phyloP scores from a whole-genome alignment of 2,113 vertebrate species.

The Taxidea taxus region DNA sequence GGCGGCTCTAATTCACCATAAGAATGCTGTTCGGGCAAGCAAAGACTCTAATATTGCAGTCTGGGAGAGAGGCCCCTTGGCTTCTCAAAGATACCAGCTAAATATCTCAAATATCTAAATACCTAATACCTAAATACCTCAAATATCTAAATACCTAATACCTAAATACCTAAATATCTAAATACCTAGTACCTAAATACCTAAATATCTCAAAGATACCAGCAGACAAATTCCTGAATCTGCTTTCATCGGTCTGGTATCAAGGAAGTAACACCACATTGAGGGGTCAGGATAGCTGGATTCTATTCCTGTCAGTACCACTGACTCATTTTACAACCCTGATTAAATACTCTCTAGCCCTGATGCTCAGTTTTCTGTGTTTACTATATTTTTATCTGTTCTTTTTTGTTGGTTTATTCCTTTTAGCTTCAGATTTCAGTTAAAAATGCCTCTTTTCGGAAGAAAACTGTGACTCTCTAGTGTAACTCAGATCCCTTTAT shows the following conservation, averaged over 20 bases:
- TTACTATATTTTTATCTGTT: background rate
- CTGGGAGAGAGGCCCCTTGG: background rate
- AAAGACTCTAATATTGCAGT: background rate
- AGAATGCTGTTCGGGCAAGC: background rate
- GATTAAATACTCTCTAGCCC: background rate
- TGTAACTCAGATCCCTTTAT: background rate
- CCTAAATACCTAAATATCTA: too few relatives aligned
- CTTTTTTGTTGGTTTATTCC: background rate
- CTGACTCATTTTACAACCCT: background rate
- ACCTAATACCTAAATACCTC: too few relatives aligned
- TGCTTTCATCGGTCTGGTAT: background rate
- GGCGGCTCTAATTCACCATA: background rate
- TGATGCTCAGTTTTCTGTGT: background rate
- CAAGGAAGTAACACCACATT: background rate
- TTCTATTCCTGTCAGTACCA: background rate
- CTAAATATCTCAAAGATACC: background rate
- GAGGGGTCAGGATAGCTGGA: background rate
- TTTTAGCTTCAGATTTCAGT: background rate
- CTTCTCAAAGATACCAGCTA: background rate
- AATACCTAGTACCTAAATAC: too few relatives aligned
- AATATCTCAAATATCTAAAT: too few relatives aligned
- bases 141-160: too few relatives aligned
- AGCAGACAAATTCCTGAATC: background rate
- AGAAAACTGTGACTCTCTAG: background rate
- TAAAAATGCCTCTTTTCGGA: background rate